Percentiles rank a stretch among this genome's conserved stretches.
phyloP scores from a whole-genome alignment of 2,113 vertebrate genomes.

The Axis porcinus region DNA sequence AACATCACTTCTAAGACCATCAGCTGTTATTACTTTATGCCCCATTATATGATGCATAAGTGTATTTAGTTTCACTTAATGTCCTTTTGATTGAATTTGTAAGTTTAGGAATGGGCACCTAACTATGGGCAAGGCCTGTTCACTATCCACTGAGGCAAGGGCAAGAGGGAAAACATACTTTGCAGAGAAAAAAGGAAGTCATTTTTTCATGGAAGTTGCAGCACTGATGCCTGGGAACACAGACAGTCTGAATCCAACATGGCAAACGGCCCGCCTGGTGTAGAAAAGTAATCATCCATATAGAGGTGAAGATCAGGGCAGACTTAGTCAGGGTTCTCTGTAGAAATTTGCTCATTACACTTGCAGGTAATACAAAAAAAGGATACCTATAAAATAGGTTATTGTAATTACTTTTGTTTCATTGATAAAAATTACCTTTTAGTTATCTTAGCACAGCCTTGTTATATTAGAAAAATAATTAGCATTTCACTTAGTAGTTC shows the following conservation, averaged over 20 bases:
- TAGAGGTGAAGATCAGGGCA: not conserved
- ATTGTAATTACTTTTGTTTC: conserved; percentile 8
- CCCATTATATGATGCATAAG: not conserved
- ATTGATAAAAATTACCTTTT: not conserved
- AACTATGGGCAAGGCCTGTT: not conserved
- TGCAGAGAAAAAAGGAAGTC: conserved; percentile 42
- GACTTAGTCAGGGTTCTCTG: not conserved
- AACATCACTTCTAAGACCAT: conserved; percentile 5
- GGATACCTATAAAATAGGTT: not conserved
- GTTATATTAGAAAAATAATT: not conserved
- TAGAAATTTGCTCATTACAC: not conserved
- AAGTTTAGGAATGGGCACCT: not conserved
- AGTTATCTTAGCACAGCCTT: not conserved
- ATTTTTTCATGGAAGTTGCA: not conserved
- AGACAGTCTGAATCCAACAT: not conserved
- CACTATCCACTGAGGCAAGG: conserved; percentile 9
- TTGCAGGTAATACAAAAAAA: conserved; percentile 12
- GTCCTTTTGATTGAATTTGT: not conserved
- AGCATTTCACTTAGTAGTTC: not conserved
- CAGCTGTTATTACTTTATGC: not conserved
- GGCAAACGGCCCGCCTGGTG: not conserved
- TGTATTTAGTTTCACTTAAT: not conserved
- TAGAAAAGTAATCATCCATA: not conserved
- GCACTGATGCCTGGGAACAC: not conserved
- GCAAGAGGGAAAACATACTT: not conserved